Evolutionary conservation across 2,797 vertebrate genomes (phyloP), one percentile per base, ranked within the genome.

Genomic region (Helicolenus hilgendorfi): DNA sequence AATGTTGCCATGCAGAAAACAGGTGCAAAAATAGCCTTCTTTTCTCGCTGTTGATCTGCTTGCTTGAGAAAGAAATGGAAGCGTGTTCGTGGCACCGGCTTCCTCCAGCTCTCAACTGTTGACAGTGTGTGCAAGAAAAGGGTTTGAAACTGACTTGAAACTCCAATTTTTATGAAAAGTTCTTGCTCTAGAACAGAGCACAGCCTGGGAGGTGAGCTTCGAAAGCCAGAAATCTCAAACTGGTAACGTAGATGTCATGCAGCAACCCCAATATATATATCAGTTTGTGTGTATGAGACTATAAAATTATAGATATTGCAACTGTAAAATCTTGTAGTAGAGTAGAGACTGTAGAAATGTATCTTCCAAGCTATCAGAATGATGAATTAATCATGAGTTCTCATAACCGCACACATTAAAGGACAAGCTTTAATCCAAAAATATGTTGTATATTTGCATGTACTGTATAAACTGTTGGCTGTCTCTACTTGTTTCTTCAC

Each of bases 101-200:
- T 89, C 86, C 78, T 84, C 55, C 68, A 60, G 81, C 78, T 9
- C 49, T 70, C 65, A 73, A 27, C 59, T 59, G 86, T 75, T 85
- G 88, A 76, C 72, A 76, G 84, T 9, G 11, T 11, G 83, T 78
- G 72, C 14, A 55, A 55, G 3, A 27, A 22, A 77, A 68, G 10
- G 55, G 24, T 74, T 81, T 78, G 26, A 77, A 87, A 67, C 70
- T 76, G 70, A 72, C 60, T 82, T 10, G 4, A 83, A 84, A 36
- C 27, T 77, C 45, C 2, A 35, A 11, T 53, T 72, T 77, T 35
- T 69, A 7, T 58, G 55, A 84, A 71, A 87, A 56, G 26, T 89
- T 79, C 63, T 58, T 38, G 7, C 72, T 62, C 56, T 55, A 9
- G 74, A 81, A 35, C 68, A 58, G 18, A 64, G 29, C 7, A 5